phyloP scores from a whole-genome alignment of 2,113 vertebrate species.

The Mustela lutreola region DNA sequence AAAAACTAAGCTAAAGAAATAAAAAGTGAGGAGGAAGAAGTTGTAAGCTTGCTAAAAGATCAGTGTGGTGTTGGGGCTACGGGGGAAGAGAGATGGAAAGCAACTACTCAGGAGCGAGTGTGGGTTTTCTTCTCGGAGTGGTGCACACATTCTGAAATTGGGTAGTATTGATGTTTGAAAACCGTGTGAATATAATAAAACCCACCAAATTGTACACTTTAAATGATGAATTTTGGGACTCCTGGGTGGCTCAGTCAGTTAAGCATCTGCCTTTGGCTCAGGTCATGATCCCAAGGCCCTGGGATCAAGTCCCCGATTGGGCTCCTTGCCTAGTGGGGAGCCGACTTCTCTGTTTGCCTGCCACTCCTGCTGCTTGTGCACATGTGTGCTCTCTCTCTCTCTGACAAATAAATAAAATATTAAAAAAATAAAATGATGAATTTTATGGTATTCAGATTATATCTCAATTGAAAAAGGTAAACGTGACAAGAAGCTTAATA shows the following conservation, averaged over 20 bases:
- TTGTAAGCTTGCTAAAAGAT: neutral
- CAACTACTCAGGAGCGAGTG: neutral
- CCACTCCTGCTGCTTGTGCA: neutral
- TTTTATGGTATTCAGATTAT: neutral
- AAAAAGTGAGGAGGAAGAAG: neutral
- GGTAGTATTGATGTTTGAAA: neutral
- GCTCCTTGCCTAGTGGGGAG: neutral
- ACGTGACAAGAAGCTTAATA: neutral
- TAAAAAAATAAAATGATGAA: neutral
- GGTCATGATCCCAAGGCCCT: neutral
- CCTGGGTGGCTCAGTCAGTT: neutral
- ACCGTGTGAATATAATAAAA: neutral
- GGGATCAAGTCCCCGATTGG: neutral
- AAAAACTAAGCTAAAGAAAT: neutral
- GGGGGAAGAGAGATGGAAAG: neutral
- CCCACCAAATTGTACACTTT: neutral
- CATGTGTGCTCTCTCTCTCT: neutral
- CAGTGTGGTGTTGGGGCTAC: neutral
- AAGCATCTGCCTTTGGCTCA: neutral
- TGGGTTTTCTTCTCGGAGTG: neutral
- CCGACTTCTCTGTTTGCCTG: neutral
- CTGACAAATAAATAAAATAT: neutral
- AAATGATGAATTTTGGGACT: neutral
- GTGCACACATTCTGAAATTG: neutral
- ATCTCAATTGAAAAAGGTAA: neutral